These are phyloP conservation scores for Oenanthe oenanthe DNA, from an alignment of 2,113 vertebrate genomes.

Conservation along the genomic window DNA sequence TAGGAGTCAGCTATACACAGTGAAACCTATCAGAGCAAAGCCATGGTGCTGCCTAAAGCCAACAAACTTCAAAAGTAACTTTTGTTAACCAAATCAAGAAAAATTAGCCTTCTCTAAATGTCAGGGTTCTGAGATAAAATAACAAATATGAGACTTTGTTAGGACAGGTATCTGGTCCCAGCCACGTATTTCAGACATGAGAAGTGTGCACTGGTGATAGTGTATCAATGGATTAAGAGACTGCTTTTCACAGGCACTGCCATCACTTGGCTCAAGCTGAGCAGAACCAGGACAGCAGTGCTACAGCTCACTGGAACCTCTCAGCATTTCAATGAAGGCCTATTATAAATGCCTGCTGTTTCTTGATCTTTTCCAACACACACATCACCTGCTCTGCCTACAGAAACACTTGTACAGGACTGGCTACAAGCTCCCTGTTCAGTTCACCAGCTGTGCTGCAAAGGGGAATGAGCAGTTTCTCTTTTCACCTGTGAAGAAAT, in stretches of 20 bases:
- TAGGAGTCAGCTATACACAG: background rate
- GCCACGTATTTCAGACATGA: background rate
- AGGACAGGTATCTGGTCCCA: background rate
- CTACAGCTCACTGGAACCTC: background rate
- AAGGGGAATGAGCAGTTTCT: background rate
- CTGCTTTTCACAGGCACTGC: background rate
- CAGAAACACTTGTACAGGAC: background rate
- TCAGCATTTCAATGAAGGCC: background rate
- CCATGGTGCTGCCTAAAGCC: background rate
- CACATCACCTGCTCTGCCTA: background rate
- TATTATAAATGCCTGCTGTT: background rate
- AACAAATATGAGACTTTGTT: background rate
- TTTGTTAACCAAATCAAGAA: background rate
- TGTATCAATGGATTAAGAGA: background rate
- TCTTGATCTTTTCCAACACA: background rate
- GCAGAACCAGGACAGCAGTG: background rate
- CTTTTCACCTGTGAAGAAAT: conserved; percentile 14
- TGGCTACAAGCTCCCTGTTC: background rate
- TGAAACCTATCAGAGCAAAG: background rate
- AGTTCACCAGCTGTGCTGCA: background rate
- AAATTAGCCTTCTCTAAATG: background rate
- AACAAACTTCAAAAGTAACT: background rate
- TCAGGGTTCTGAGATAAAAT: background rate
- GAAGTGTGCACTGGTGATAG: background rate
- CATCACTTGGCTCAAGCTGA: background rate